Evolutionary conservation across 2,797 vertebrate species (phyloP), one percentile per base, ranked within the genome.

Genomic region (Phrynocephalus guinanensis): DNA sequence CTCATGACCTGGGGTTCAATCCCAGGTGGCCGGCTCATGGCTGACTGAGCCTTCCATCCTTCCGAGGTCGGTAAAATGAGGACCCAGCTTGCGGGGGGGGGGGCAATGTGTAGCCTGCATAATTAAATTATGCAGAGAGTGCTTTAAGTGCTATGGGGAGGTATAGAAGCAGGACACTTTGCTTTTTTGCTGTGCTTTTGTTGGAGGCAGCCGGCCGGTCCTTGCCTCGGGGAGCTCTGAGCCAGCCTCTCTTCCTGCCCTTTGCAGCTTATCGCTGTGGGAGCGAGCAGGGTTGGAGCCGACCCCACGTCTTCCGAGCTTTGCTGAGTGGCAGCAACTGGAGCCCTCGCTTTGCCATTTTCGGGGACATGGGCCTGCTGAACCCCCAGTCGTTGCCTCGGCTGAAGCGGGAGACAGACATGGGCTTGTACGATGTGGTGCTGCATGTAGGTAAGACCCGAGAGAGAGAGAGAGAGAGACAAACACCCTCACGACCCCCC

Each of bases 321-420:
- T 93, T 98, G 91, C 97, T 97, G 79, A 96, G 93, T 8, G 97
- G 97, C 85, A 82, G 80, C 0, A 88, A 91, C 13, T 98, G 98
- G 96, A 98, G 97, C 73, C 98, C 98, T 71, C 97, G 94, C 60
- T 97, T 99, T 82, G 98, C 97, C 50, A 90, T 98, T 30, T 98
- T 97, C 44, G 98, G 98, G 6, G 98, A 99, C 91, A 90, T 98
- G 95, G 98, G 98, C 18, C 97, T 98, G 8, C 97, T 97, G 86
- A 99, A 99, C 93, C 96, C 98, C 0, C 98, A 98, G 94, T 98
- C 98, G 71, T 95, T 99, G 79, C 97, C 97, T n/a, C 95, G 97
- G 20, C 96, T 99, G 83, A 97, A 96, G 93, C 97, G 97, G 87
- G 98, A 98, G 86, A 97, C 97, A 0, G 97, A 98, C 94, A 92